Base-by-base conservation (phyloP, 2,888 invertebrate species). In the Aspidiotus destructor region DNA sequence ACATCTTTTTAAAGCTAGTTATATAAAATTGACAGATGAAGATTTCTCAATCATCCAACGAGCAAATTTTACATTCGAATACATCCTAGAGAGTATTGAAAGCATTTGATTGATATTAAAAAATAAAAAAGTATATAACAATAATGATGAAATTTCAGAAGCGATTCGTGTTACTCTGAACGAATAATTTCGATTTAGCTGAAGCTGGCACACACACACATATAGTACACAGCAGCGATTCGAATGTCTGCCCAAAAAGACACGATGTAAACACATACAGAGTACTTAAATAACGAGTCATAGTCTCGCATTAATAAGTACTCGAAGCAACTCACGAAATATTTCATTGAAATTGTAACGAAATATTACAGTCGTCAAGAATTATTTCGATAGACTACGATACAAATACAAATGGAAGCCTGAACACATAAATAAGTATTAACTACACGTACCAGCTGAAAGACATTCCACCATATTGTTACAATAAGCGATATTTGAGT, bases 381-480 rank as follows among this genome's bases (percentile, higher is more conserved):
- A 48, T n/a, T 48, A 48, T 48, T 48, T 48, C 48, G 10, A 2
- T n/a, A 48, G 48, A 13, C 28, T 48, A 13, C 48, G 48, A n/a
- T 48, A 48, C 10, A 13, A 48, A 48, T n/a, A 48, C 48, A 48
- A 11, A 48, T 28, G 5, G 28, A 28, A 28, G 28, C 28, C 28
- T 28, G 5, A 28, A 28, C 28, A 28, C 28, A 28, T 28, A 28
- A 28, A 28, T 28, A 28, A 28, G 28, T 28, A 48, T 48, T 48
- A 48, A 48, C 48, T 48, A 48, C 48, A n/a, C 48, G 48, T 48
- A 48, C 48, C 48, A 48, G n/a, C n/a, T 11, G n/a, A 11, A 13
- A 48, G 48, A 48, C 48, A 48, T 11, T 48, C n/a, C 48, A 48
- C 48, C 48, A 13, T 48, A 48, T 48, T 48, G 48, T 48, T 48